Conservation (phyloP, 2,888 invertebrate genomes). For the Elysia crispata region DNA sequence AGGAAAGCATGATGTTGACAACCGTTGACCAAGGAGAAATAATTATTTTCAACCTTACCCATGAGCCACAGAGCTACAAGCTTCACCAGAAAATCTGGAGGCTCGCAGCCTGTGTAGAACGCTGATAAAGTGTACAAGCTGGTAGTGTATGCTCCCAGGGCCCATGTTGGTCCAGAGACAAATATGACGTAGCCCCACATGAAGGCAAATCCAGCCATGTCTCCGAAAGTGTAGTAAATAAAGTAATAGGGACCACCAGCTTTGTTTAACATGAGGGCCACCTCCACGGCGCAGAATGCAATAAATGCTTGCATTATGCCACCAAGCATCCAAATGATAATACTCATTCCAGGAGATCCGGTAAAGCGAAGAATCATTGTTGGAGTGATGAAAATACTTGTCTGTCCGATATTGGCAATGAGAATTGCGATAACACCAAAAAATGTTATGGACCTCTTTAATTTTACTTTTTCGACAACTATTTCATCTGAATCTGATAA, state of each 20-base stretch:
- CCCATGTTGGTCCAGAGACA: slow-evolving; percentile 58
- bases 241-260: slow-evolving; percentile 62
- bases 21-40: too few relatives aligned
- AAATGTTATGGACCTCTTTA: slow-evolving; percentile 48
- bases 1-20: too few relatives aligned
- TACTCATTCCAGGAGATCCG: slow-evolving; percentile 56
- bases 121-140: slow-evolving; percentile 57
- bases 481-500: not conserved
- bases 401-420: slow-evolving; percentile 56
- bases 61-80: slow-evolving; percentile 55
- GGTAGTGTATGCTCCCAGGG: slow-evolving; percentile 53
- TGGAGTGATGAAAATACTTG: slow-evolving; percentile 58
- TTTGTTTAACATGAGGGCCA: slow-evolving; percentile 56
- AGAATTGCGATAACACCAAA: slow-evolving; percentile 50
- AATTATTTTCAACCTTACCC: slow-evolving; percentile 53
- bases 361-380: slow-evolving; percentile 54
- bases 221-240: slow-evolving; percentile 56
- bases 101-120: slow-evolving; percentile 54
- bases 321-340: slow-evolving; percentile 55
- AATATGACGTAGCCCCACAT: slow-evolving; percentile 61
- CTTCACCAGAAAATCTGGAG: slow-evolving; percentile 53
- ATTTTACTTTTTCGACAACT: not conserved
- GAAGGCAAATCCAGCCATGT: slow-evolving; percentile 57
- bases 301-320: slow-evolving; percentile 57
- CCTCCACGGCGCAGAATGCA: slow-evolving; percentile 57